phyloP scores from a whole-genome alignment of 2,113 vertebrate species.

The Brevimyrus niger region DNA sequence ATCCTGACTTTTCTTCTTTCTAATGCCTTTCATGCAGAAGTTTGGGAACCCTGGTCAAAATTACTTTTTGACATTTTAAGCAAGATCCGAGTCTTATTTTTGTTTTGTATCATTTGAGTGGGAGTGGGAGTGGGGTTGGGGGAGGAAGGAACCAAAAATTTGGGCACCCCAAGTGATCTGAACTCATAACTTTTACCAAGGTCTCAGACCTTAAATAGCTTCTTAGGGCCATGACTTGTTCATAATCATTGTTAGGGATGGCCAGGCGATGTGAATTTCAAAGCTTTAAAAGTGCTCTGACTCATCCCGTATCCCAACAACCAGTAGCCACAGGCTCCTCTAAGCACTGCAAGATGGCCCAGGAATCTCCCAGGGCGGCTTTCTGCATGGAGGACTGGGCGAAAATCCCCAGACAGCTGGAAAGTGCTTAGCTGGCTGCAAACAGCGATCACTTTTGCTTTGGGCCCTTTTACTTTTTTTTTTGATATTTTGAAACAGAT shows the following conservation, averaged over 20 bases:
- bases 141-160: not conserved
- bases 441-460: too few species aligned
- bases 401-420: not conserved
- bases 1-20: not conserved
- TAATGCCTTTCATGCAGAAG: not conserved
- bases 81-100: too few species aligned
- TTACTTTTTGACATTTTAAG: not conserved
- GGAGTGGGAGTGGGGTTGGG: too few species aligned
- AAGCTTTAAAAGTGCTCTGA: too few species aligned
- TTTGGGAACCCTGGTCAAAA: not conserved
- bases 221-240: not conserved
- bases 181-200: not conserved
- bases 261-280: too few species aligned
- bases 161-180: not conserved
- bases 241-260: not conserved
- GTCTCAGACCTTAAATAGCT: not conserved
- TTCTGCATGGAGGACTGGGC: not conserved
- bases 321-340: not conserved
- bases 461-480: too few species aligned
- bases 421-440: not conserved
- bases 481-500: not conserved
- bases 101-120: too few species aligned
- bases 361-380: not conserved
- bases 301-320: not conserved
- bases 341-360: not conserved